Evolutionary conservation across 2,113 vertebrate genomes (phyloP).

Genomic region (Heliornis fulica): DNA sequence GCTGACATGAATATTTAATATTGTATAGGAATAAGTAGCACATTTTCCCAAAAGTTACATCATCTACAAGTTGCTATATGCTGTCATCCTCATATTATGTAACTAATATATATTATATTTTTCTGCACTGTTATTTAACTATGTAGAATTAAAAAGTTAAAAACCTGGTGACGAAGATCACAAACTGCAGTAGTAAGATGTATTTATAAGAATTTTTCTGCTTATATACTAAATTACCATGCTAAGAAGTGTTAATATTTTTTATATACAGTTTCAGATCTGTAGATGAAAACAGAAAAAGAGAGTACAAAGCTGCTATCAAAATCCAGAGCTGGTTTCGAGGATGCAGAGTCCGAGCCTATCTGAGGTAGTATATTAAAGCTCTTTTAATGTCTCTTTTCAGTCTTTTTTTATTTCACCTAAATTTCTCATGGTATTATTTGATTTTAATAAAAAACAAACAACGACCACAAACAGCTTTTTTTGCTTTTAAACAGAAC

Average conservation of each 20-base stretch:
- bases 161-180: not conserved
- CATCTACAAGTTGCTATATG: not conserved
- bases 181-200: not conserved
- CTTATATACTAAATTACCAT: not conserved
- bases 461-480: not conserved
- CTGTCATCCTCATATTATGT: not conserved
- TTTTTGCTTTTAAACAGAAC: not conserved
- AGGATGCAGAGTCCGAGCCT: conserved; percentile 79
- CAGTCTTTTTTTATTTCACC: not conserved
- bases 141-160: not conserved
- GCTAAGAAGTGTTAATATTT: not conserved
- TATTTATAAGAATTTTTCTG: not conserved
- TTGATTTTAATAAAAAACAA: not conserved
- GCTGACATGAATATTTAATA: not conserved
- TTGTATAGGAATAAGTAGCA: conserved; percentile 13
- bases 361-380: conserved; percentile 79
- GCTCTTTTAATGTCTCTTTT: not conserved
- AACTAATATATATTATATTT: not conserved
- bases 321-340: conserved; percentile 90
- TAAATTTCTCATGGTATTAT: not conserved
- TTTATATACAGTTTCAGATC: conserved; percentile 66
- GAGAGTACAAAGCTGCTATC: conserved; percentile 75
- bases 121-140: not conserved
- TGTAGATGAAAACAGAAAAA: conserved; percentile 74
- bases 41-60: not conserved